Base-by-base conservation (phyloP, 2,113 vertebrate species). In the Amphiprion percula region DNA sequence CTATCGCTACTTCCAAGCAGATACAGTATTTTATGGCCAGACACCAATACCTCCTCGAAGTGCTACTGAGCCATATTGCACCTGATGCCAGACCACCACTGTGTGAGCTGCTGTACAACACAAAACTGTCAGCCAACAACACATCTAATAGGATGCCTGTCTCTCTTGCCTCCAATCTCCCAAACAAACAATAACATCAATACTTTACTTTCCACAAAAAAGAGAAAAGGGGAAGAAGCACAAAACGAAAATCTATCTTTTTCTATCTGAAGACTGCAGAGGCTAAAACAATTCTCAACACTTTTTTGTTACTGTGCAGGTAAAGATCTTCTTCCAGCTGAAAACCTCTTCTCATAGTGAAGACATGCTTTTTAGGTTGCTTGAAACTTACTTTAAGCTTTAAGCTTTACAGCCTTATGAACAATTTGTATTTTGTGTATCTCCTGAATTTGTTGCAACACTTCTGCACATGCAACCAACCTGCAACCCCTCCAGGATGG, bases 81-180 rank as follows among this genome's bases (percentile, higher is more conserved):
- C 85, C 90, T 85, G 87, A 91, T 84, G 85, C 89, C 88, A 87
- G 74, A 61, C 77, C 60, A 72, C 87, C 60, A 44, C 88, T 82
- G 86, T 75, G 87, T 84, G 82, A 86, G 83, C 82, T 83, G 80
- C 85, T 84, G 84, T 79, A 86, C 62, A 85, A 82, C 85, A 87
- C 77, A 64, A 74, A 86, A 44, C 72, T 26, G 65, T 46, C 66
- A 80, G 88, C 74, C 88, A 85, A 64, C 74, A 88, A 60, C 69
- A 79, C 87, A 80, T 85, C 82, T 82, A 85, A 91, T 80, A 84
- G 74, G 80, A 88, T 19, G 63, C 37, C 81, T 85, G 83, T 90
- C 86, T 77, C 83, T 86, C 79, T 50, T 44, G 50, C 82, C 68
- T 80, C 88, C 80, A 79, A 81, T 86, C 62, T 69, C 68, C 74